A percentile compares a stretch with the other conserved stretches of the same genome.
These are phyloP conservation scores for Tetropium fuscum DNA, from an alignment of 2,888 invertebrate genomes.

Conservation along the genomic window DNA sequence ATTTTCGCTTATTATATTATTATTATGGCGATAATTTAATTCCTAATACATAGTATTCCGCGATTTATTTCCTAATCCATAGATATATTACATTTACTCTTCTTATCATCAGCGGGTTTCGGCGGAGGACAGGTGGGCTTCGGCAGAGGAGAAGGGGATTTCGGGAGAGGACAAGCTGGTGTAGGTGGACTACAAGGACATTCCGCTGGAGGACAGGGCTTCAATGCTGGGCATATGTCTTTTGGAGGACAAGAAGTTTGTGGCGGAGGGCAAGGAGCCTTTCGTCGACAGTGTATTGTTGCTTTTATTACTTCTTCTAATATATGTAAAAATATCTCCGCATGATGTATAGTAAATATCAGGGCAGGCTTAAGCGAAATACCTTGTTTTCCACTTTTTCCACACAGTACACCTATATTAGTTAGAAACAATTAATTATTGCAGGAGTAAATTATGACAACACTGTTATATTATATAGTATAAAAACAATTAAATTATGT, in stretches of 20 bases:
- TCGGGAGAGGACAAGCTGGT: too few species aligned
- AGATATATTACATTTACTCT: not conserved
- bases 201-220: slow-evolving; percentile 2
- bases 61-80: not conserved
- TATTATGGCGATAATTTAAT: too few species aligned
- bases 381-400: slow-evolving; percentile 83
- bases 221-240: not conserved
- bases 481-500: too few species aligned
- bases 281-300: slow-evolving; percentile 25
- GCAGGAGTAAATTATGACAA: too few species aligned
- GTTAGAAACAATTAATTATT: slow-evolving; percentile 23
- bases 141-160: not conserved
- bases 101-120: not conserved
- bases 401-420: slow-evolving; percentile 80
- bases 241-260: not conserved
- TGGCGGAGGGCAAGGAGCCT: not conserved
- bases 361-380: slow-evolving; percentile 91
- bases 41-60: too few species aligned
- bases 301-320: slow-evolving; percentile 78
- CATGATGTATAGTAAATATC: slow-evolving; percentile 87
- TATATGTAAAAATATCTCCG: slow-evolving; percentile 86
- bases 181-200: not conserved
- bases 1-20: too few species aligned
- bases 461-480: too few species aligned
- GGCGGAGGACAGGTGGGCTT: not conserved